Percentiles rank a stretch among this genome's conserved stretches.
Evolutionary conservation across 2,888 invertebrate species (phyloP).

Genomic region (Phania funesta): DNA sequence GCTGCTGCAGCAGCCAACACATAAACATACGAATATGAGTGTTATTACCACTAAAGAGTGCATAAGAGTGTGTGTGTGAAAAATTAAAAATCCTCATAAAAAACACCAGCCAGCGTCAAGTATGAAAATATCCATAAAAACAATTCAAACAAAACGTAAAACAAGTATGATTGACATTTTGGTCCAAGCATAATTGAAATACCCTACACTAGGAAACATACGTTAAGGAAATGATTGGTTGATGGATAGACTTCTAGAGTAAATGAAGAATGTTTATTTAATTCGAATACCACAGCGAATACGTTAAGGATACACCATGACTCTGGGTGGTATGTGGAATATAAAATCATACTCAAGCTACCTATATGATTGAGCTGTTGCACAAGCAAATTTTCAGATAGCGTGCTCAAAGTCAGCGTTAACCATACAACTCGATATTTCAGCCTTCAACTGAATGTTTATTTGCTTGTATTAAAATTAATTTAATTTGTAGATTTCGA

Average conservation of each 20-base stretch:
- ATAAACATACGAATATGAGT: neutral
- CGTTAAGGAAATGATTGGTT: too few species aligned
- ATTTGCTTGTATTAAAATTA: neutral
- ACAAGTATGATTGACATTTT: conserved; percentile 57
- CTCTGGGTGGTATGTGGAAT: too few species aligned
- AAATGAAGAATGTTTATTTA: too few species aligned
- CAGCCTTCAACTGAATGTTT: neutral
- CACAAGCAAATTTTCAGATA: neutral
- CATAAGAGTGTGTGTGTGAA: conserved; percentile 7
- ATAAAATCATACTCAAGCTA: too few species aligned
- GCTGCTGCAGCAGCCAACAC: conserved; percentile 21
- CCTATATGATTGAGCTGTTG: too few species aligned
- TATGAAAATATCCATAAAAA: conserved; percentile 55
- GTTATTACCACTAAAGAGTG: neutral
- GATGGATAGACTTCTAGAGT: too few species aligned
- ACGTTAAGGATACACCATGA: too few species aligned
- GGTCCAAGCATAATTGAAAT: neutral
- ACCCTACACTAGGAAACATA: neutral
- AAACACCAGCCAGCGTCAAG: conserved; percentile 28
- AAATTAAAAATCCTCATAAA: conserved; percentile 39
- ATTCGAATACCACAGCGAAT: too few species aligned
- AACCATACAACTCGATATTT: neutral
- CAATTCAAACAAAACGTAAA: conserved; percentile 42
- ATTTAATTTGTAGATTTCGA: conserved; percentile 39
- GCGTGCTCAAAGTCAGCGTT: neutral